Evolutionary conservation across 2,797 vertebrate genomes (phyloP).

Genomic region (Echeneis naucrates): DNA sequence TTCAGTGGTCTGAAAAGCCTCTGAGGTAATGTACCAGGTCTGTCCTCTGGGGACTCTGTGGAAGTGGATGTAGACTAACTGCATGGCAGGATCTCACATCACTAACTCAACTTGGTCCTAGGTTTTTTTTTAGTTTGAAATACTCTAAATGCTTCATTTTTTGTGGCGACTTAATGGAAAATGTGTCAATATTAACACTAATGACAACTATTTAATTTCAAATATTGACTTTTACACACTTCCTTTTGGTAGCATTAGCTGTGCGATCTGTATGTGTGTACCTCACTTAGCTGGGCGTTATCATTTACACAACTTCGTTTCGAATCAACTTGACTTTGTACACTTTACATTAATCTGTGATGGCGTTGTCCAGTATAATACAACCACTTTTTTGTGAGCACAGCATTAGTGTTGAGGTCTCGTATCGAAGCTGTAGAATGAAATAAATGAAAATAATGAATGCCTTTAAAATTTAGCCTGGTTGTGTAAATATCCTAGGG

Average conservation of each 20-base stretch:
- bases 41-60: conserved; percentile 64
- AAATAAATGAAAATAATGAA: conserved; percentile 13
- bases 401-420: conserved; percentile 12
- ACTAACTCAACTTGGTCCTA: conserved; percentile 45
- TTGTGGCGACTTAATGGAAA: conserved; percentile 36
- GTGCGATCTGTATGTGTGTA: conserved; percentile 16
- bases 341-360: conserved; percentile 11
- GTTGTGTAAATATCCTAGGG: conserved; percentile 49
- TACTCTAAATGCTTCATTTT: conserved; percentile 46
- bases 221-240: conserved; percentile 51
- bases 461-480: conserved; percentile 10
- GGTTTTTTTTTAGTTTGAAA: conserved; percentile 43
- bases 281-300: conserved; percentile 15
- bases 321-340: neutral
- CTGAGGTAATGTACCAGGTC: conserved; percentile 43
- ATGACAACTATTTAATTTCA: conserved; percentile 42
- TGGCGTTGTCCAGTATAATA: conserved; percentile 27
- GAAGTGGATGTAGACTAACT: conserved; percentile 60
- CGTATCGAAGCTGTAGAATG: conserved; percentile 34
- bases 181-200: conserved; percentile 69
- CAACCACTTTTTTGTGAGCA: conserved; percentile 29
- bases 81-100: conserved; percentile 55
- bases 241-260: conserved; percentile 29
- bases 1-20: conserved; percentile 45
- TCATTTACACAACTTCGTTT: conserved; percentile 11